These are phyloP conservation scores for Pteruthius melanotis DNA, from an alignment of 2,113 vertebrate genomes.

Conservation along the genomic window DNA sequence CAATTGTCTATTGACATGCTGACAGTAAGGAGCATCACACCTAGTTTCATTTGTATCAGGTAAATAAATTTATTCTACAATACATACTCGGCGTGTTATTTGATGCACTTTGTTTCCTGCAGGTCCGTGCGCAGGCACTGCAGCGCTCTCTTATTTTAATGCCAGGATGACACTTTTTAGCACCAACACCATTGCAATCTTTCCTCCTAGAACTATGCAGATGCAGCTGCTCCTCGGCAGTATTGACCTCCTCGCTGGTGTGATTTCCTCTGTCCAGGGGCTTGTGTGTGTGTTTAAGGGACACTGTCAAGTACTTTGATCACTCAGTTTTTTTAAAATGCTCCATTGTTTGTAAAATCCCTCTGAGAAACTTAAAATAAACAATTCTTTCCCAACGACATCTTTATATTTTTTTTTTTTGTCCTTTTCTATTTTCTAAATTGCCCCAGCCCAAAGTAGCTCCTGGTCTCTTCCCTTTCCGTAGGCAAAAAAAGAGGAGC, in stretches of 20 bases:
- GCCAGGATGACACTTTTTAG: conserved; percentile 40
- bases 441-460: not conserved
- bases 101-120: conserved; percentile 47
- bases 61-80: conserved; percentile 91
- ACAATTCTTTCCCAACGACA: conserved; percentile 56
- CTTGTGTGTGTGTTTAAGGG: conserved; percentile 53
- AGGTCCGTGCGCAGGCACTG: not conserved
- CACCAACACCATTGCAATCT: conserved; percentile 50
- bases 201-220: conserved; percentile 63
- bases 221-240: conserved; percentile 51
- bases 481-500: not conserved
- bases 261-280: conserved; percentile 40
- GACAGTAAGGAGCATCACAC: conserved; percentile 82
- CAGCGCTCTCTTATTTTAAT: not conserved
- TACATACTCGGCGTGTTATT: conserved; percentile 61
- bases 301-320: conserved; percentile 65
- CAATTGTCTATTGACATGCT: conserved; percentile 78
- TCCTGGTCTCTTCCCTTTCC: not conserved
- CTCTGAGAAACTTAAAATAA: conserved; percentile 63
- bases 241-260: conserved; percentile 54
- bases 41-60: conserved; percentile 85
- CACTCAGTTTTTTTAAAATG: conserved; percentile 52
- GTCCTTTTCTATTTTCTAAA: not conserved
- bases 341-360: conserved; percentile 68
- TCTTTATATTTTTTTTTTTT: not conserved